Base-by-base conservation (phyloP, 2,797 vertebrate genomes). In the Sebastes wilsoni region DNA sequence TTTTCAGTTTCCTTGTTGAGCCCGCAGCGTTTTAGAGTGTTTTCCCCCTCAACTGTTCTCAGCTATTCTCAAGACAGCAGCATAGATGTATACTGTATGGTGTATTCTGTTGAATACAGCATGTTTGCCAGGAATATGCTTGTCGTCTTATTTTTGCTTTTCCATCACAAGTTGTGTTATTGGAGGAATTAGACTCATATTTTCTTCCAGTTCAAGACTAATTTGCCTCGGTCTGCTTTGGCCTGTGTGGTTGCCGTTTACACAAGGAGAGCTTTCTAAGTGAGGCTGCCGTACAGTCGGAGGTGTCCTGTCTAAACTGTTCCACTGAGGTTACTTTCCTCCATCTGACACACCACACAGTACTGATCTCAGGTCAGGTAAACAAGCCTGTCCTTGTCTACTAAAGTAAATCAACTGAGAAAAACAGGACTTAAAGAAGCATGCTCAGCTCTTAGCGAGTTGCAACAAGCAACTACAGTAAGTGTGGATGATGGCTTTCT, bases 291-390 rank as follows among this genome's bases (percentile, higher is more conserved):
- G 72, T 66, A 2, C 68, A 77, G 79, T 77, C 87, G 80, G 72
- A 61, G 75, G 52, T 60, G 78, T 82, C 60, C 75, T 66, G 82
- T 87, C 79, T 91, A 90, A 94, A 94, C 91, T 70, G 72, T 89
- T 90, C 91, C 87, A 71, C 76, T 94, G 88, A 95, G 86, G 89
- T 91, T 84, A 92, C 84, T 88, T 85, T 77, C 65, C 80, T 70
- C 74, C 73, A 46, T 72, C 28, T 3, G 67, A 87, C 82, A 84
- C 52, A 55, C 34, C 34, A 25, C 28, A 14, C 64, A 9, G 18
- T n/a, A 56, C 75, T 14, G 72, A 83, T 77, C 32, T 46, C 23
- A 59, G 66, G 74, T 75, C 88, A 86, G 82, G 81, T 90, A 84
- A 83, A 90, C 91, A 93, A 79, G 83, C 74, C 38, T 62, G 32